A percentile compares a stretch with the other conserved stretches of the same genome.
Evolutionary conservation across 1,140 invertebrate species (phyloP).

Genomic region (Ctenoplectra terminalis): DNA sequence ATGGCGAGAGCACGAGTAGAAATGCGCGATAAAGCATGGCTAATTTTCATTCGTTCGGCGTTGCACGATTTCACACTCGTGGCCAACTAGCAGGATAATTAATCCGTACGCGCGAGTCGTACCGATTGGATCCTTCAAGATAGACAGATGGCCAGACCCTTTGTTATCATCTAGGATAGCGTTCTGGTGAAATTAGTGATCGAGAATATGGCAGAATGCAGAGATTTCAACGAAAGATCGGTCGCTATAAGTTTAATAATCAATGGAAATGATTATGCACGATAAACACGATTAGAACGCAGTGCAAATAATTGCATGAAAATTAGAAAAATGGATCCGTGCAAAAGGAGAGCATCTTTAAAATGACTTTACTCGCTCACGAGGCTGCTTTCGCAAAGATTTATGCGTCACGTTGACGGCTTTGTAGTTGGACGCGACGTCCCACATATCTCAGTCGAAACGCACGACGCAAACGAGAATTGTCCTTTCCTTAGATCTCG

Average conservation of each 20-base stretch:
- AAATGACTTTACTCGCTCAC: constrained; percentile 44
- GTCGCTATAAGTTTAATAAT: neutral
- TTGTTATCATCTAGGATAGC: constrained; percentile 32
- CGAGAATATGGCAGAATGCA: neutral
- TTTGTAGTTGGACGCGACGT: constrained; percentile 73
- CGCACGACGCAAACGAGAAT: constrained; percentile 58
- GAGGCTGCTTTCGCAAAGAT: constrained; percentile 56
- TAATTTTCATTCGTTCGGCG: constrained; percentile 72
- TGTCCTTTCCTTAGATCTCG: constrained; percentile 71
- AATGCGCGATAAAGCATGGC: constrained; percentile 70
- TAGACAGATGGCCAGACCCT: constrained; percentile 10
- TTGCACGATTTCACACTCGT: constrained; percentile 51
- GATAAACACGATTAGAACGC: neutral
- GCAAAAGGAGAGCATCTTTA: constrained; percentile 30
- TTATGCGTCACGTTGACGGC: constrained; percentile 72
- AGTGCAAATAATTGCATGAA: neutral
- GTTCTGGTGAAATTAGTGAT: neutral
- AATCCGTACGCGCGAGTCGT: constrained; percentile 35
- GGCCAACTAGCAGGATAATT: constrained; percentile 50
- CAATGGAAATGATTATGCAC: too few relatives aligned
- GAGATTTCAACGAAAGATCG: constrained; percentile 7
- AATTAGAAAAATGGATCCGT: constrained; percentile 17
- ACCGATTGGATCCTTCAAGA: constrained; percentile 34
- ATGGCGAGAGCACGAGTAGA: constrained; percentile 68
- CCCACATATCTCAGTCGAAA: constrained; percentile 66